Percentiles rank a stretch among this genome's conserved stretches.
Conservation (phyloP, 1,140 invertebrate species). For the Melanaphis sacchari region DNA sequence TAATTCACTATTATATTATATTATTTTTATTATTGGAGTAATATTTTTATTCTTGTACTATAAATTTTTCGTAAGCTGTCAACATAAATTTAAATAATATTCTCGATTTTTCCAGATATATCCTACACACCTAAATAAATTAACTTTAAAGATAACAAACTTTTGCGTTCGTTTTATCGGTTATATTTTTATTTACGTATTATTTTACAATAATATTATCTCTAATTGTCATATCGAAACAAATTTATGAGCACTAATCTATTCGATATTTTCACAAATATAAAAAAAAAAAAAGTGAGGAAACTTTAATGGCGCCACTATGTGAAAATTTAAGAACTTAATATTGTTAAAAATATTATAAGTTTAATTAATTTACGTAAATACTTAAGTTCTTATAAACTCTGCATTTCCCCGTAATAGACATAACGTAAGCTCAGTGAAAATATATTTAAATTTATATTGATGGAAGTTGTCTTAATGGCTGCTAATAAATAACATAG, state of each 20-base stretch:
- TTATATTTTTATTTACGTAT: background rate
- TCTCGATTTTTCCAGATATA: background rate
- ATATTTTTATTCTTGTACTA: background rate
- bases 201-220: background rate
- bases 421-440: background rate
- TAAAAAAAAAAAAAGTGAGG: background rate
- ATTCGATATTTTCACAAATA: background rate
- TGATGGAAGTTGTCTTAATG: background rate
- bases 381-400: background rate
- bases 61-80: background rate
- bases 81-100: constrained; percentile 9
- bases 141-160: constrained; percentile 4
- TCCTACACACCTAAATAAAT: background rate
- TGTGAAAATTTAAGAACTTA: background rate
- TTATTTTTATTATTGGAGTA: background rate
- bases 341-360: background rate
- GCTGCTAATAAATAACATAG: background rate
- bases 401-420: background rate
- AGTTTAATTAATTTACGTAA: background rate
- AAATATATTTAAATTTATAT: background rate
- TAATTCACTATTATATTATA: background rate
- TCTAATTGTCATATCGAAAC: background rate
- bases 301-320: background rate
- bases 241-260: background rate
- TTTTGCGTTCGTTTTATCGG: background rate